These are phyloP conservation scores for Festucalex cinctus DNA, from an alignment of 2,113 vertebrate genomes.

Conservation along the genomic window DNA sequence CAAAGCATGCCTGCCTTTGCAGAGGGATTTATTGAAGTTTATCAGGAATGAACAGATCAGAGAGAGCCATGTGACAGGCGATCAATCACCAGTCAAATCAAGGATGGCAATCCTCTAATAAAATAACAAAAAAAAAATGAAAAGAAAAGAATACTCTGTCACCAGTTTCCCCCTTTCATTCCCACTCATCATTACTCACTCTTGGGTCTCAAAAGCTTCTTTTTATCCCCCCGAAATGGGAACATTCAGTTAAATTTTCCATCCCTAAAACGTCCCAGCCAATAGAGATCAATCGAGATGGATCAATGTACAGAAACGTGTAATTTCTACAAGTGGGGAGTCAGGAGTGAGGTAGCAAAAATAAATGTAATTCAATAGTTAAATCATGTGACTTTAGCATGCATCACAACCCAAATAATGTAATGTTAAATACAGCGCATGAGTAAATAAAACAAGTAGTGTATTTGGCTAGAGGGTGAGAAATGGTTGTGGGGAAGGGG, in stretches of 20 bases:
- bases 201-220: constrained; percentile 63
- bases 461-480: constrained; percentile 33
- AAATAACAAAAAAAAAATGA: constrained; percentile 73
- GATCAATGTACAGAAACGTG: constrained; percentile 32
- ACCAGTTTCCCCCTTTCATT: constrained; percentile 52
- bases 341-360: constrained; percentile 25
- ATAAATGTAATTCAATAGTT: constrained; percentile 12
- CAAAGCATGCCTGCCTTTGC: constrained; percentile 67
- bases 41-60: constrained; percentile 80
- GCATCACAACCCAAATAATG: constrained; percentile 11
- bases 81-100: constrained; percentile 83
- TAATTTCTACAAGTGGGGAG: constrained; percentile 40
- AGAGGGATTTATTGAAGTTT: constrained; percentile 79
- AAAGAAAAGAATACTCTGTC: constrained; percentile 48
- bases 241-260: constrained; percentile 3
- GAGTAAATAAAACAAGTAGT: constrained; percentile 18
- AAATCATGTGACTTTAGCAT: constrained; percentile 36
- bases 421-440: not conserved
- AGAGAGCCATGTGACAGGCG: constrained; percentile 76
- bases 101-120: constrained; percentile 78
- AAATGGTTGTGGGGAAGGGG: constrained; percentile 23
- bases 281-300: constrained; percentile 20
- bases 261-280: not conserved
- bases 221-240: constrained; percentile 62
- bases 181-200: constrained; percentile 71